Evolutionary conservation across 2,797 vertebrate genomes (phyloP), one percentile per base, ranked within the genome.

Genomic region (Gymnocypris eckloni): DNA sequence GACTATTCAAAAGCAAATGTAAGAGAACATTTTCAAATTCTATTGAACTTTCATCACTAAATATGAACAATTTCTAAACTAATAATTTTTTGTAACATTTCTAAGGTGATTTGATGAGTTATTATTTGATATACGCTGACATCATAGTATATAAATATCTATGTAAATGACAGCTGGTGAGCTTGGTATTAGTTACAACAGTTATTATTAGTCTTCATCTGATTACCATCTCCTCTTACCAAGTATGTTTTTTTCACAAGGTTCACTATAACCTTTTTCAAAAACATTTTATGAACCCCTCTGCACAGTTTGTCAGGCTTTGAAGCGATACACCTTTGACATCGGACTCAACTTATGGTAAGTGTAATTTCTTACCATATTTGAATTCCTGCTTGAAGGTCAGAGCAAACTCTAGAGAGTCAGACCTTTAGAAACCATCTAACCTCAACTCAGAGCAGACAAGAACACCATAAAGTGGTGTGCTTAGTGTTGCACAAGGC

Each of bases 401-500:
- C 83, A 79, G 25, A 66, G 56, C 20, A 76, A 83, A 66, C 59
- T 50, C 56, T 67, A 10, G 33, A n/a, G 56, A 83, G 56, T 83
- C 71, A 25, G 43, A 66, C 28, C 20, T 66, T 59, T 45, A 52
- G 4, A 79, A 79, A 28, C 75, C 73, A 70, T 43, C 75, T 61
- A 71, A 61, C 13, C 69, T 72, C 13, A 72, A 73, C 28, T 50
- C 76, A 20, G 59, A 69, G 13, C 4, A 16, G 43, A 56, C 7
- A 0, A 70, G 8, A 22, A 25, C 54, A 37, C 71, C 28, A 43
- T n/a, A 80, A n/a, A 66, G 81, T 22, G 84, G 83, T 59, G 56
- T 77, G 75, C 25, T 66, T 86, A 64, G 71, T 66, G 67, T 52
- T 83, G 84, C 82, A 92, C 81, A 79, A 79, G 79, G 81, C 18